Percentiles rank a stretch among this genome's conserved stretches.
phyloP scores from a whole-genome alignment of 2,888 invertebrate species.

The Lasioglossum calceatum region DNA sequence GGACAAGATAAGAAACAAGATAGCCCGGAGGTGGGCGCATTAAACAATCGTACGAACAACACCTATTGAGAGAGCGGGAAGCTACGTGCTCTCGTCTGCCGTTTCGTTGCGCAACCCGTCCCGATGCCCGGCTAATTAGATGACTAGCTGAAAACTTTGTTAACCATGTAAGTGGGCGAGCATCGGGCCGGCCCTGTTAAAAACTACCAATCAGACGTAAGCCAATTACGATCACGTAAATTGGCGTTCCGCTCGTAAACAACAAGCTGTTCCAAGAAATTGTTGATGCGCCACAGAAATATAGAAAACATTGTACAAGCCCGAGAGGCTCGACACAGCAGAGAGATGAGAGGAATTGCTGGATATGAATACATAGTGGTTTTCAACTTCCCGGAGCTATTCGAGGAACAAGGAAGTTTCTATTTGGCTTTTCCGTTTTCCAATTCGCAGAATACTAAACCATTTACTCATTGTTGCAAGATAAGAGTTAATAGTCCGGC shows the following conservation, averaged over 20 bases:
- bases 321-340: not conserved
- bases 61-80: not conserved
- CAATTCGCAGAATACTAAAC: not conserved
- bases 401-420: not conserved
- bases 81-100: not conserved
- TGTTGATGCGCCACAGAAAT: not conserved
- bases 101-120: slow-evolving; percentile 32
- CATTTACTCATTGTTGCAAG: too few species aligned
- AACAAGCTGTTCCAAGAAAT: not conserved
- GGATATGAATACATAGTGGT: too few species aligned
- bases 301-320: not conserved
- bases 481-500: too few species aligned
- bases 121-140: slow-evolving; percentile 68
- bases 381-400: not conserved
- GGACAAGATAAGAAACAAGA: not conserved
- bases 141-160: slow-evolving; percentile 65
- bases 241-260: not conserved
- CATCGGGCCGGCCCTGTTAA: not conserved
- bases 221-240: not conserved
- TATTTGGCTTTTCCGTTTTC: not conserved
- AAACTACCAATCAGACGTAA: not conserved
- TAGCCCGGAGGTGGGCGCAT: not conserved
- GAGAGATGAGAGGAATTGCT: too few species aligned
- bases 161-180: slow-evolving; percentile 44
- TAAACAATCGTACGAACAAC: not conserved